Base-by-base conservation (phyloP, 2,888 invertebrate genomes). In the Ochropleura leucogaster region DNA sequence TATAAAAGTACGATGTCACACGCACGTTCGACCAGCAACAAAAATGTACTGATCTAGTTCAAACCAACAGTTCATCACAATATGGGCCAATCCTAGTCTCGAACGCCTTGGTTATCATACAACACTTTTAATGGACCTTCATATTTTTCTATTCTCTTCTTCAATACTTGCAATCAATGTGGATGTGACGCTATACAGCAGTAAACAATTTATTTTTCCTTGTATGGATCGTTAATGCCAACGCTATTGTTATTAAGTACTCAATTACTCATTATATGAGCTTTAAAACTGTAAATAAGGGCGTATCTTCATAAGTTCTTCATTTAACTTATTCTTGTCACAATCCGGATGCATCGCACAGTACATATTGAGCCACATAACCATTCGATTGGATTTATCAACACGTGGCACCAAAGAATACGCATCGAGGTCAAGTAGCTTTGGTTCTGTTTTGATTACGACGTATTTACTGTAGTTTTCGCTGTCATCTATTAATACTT, bases 341-440 rank as follows among this genome's bases (percentile, higher is more conserved):
- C 92, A 92, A 77, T 91, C 88, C 5, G 89, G 89, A 82, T 91
- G 91, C 89, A 90, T 90, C 68, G 90, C 89, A 86, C 92, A 92
- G 68, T 92, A 92, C 57, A 90, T 68, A 51, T 91, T 89, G 0
- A 92, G 85, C 92, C 92, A 92, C 68, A 88, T 63, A 16, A 91
- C 84, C 89, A 92, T 92, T 64, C 89, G 89, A 74, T 90, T 90
- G 20, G 88, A 88, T 82, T 89, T 87, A 74, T 90, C 89, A 49
- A 89, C 68, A 63, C 86, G 83, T 66, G 86, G 77, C 30, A 89
- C 85, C 30, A 90, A 71, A 20, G 79, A 78, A 62, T 87, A 84
- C 0, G 89, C 81, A 47, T 89, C 85, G 4, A 89, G 76, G 49
- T 91, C 88, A 51, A 90, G 74, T 16, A 83, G 59, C 82, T 87